phyloP scores from a whole-genome alignment of 1,140 invertebrate species.

The Drosophila insularis region DNA sequence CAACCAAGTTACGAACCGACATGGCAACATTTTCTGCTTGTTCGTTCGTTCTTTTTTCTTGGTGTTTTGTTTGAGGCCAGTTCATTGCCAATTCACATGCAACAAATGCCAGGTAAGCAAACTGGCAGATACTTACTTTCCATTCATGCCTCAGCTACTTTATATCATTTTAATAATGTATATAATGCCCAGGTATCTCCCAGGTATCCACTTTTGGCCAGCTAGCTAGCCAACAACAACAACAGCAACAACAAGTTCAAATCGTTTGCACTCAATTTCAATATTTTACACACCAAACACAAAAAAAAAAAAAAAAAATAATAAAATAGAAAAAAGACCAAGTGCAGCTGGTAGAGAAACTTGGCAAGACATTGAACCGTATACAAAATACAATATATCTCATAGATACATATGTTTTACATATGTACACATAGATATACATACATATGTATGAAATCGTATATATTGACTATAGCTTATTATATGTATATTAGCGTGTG shows the following conservation, averaged over 20 bases:
- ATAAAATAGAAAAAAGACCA: conserved; percentile 17
- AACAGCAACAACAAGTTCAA: conserved; percentile 55
- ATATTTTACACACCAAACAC: conserved; percentile 67
- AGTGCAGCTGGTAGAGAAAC: conserved; percentile 43
- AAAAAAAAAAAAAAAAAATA: conserved; percentile 27
- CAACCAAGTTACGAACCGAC: conserved; percentile 5
- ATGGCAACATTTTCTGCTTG: background rate
- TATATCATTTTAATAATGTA: conserved; percentile 81
- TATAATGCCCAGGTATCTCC: conserved; percentile 40
- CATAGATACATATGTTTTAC: conserved; percentile 68
- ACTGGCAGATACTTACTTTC: conserved; percentile 46
- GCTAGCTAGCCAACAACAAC: background rate
- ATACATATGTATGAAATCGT: conserved; percentile 27
- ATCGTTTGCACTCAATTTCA: conserved; percentile 80
- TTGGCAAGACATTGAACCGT: conserved; percentile 54
- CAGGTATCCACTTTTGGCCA: conserved; percentile 23
- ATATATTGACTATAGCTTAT: conserved; percentile 63
- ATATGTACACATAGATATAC: conserved; percentile 54
- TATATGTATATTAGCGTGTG: conserved; percentile 75
- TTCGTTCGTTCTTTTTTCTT: background rate
- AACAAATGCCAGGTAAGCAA: conserved; percentile 50
- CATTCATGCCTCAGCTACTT: conserved; percentile 68
- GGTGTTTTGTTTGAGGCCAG: conserved; percentile 26
- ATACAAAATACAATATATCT: conserved; percentile 50
- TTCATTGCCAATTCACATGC: conserved; percentile 70